Percentiles rank a stretch among this genome's conserved stretches.
Conservation (phyloP, 2,113 vertebrate species). For the Oophaga pumilio region DNA sequence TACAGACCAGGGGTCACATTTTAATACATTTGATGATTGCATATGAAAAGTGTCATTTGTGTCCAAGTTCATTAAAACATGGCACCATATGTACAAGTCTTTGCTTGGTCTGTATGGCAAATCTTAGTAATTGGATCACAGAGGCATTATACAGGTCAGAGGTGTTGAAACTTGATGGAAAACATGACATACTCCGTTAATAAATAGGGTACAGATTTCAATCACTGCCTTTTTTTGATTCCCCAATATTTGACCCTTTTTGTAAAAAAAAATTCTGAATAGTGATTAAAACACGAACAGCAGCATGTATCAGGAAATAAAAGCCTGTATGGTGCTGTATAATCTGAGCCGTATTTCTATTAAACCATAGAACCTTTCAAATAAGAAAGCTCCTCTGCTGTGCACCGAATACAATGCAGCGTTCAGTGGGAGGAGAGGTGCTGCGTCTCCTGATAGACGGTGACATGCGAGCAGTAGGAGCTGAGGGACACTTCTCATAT, state of each 20-base stretch:
- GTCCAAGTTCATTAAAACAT: too few species aligned
- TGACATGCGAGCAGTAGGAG: slow-evolving; percentile 13
- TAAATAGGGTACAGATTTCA: too few species aligned
- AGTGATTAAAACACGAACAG: neutral
- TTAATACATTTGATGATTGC: too few species aligned
- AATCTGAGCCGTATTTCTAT: neutral
- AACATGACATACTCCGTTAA: too few species aligned
- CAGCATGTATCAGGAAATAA: neutral
- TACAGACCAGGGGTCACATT: too few species aligned
- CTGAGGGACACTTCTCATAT: slow-evolving; percentile 20
- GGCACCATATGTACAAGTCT: too few species aligned
- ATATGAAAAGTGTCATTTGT: too few species aligned
- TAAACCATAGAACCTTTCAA: neutral
- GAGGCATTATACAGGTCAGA: too few species aligned
- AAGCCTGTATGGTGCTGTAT: neutral
- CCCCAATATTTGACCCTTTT: neutral
- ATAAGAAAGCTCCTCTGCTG: neutral
- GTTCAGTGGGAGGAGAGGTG: slow-evolving; percentile 3
- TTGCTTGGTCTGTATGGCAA: too few species aligned
- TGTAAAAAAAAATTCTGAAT: neutral
- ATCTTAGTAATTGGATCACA: too few species aligned
- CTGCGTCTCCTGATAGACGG: neutral
- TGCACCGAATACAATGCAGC: neutral
- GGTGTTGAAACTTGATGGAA: too few species aligned
- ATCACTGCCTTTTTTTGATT: neutral